Base-by-base conservation (phyloP, 2,888 invertebrate genomes). In the Ophraella communa region DNA sequence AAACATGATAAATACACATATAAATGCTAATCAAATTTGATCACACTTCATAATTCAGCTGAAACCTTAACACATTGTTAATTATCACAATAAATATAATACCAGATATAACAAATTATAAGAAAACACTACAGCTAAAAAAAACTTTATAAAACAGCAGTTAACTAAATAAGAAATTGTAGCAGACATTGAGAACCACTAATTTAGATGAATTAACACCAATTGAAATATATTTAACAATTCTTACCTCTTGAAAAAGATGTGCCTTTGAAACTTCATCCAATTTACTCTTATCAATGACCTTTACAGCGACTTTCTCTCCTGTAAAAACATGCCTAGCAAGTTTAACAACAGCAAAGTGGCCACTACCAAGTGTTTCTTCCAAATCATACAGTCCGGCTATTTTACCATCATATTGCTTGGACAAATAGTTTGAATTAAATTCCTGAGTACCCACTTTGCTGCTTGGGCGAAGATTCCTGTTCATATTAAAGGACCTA, bases 261-360 rank as follows among this genome's bases (percentile, higher is more conserved):
- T 99, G 98, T 65, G 95, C 92, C 78, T 93, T 91, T 17, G 98
- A 97, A 42, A 96, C 91, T 76, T 96, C 95, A 84, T 99, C 98
- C 76, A 99, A 85, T 84, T 98, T 98, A 76, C 92, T 95, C 84
- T 99, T 99, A 83, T 99, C 99, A 78, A 99, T 99, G 68, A 99
- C 94, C 89, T 96, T 96, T 59, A 96, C 96, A 61, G 96, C 96
- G 62, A 98, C 98, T 84, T 96, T 96, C 85, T 97, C 97, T 35
- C 98, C 98, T 57, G 99, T 99, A 83, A 99, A 98, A 64, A 98
- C 98, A 87, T 99, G 99, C 71, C 95, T 87, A 23, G 99, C 99
- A 71, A 96, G 85, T 85, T 98, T 99, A 49, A 98, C 98, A 69
- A 98, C 96, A 68, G 98, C 98, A 86, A 98, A 99, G 85, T 99